Base-by-base conservation (phyloP, 1,140 invertebrate genomes). In the Drosophila ananassae region DNA sequence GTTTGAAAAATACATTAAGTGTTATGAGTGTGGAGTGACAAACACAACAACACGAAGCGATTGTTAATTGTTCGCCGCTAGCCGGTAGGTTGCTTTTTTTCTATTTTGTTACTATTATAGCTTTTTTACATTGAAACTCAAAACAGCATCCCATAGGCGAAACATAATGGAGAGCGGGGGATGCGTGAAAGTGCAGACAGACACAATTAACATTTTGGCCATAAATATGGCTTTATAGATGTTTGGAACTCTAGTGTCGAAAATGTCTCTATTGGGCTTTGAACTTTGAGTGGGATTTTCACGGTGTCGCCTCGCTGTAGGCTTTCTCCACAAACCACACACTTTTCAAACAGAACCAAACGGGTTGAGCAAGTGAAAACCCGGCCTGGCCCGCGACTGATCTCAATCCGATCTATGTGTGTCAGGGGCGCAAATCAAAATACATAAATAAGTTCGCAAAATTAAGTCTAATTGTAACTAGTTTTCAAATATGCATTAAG, bases 101-200 rank as follows among this genome's bases (percentile, higher is more conserved):
- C 32, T 53, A 41, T 52, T 69, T 60, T 77, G 48, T 67, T 66
- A 64, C 46, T 77, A 64, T 55, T 76, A 46, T 41, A 62, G 39
- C 25, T 66, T 64, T 64, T 85, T 82, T 78, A 75, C 78, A 79
- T 80, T 78, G 77, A 87, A 82, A 85, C 77, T 68, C 73, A 56
- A 10, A 47, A n/a, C 47, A 58, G 47, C 66, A 50, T 52, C 34
- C 41, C 21, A 47, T 7, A 47, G 17, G 21, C 2, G 67, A 30
- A 13, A 47, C 62, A 69, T 39, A 6, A 7, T 6, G 41, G 5
- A 6, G 41, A 44, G 62, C 25, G 54, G 34, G 58, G 64, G 25
- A 55, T 48, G 64, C 83, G 82, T 72, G 82, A 85, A 85, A 85
- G 82, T 82, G 78, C 64, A 64, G 82, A 82, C 75, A 78, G 69